Conservation (phyloP, 2,113 vertebrate species). For the Columba janthina region DNA sequence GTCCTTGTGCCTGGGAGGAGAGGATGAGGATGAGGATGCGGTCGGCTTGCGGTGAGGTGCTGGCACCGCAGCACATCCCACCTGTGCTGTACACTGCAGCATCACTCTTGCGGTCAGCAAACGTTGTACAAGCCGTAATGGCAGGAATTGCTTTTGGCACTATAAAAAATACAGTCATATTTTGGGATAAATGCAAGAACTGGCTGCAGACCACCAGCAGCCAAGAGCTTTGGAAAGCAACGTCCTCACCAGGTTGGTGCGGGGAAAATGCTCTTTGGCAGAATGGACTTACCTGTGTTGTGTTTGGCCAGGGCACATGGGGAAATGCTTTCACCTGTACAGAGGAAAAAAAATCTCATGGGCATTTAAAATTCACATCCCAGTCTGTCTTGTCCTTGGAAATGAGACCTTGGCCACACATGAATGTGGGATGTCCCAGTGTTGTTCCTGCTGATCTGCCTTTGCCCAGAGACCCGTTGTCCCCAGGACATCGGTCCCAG, state of each 20-base stretch:
- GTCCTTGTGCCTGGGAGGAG: fast-evolving
- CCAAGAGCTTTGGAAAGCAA: neutral
- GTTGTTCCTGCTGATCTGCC: neutral
- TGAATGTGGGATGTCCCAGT: neutral
- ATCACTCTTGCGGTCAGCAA: fast-evolving
- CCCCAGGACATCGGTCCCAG: fast-evolving
- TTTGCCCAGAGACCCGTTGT: neutral
- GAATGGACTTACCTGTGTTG: neutral
- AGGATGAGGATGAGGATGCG: neutral
- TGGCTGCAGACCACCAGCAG: neutral
- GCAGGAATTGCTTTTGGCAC: neutral
- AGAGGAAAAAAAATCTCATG: neutral
- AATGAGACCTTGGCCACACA: neutral
- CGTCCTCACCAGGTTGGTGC: neutral
- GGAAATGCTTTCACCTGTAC: neutral
- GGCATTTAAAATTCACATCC: neutral
- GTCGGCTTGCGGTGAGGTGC: neutral
- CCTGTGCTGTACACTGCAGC: fast-evolving
- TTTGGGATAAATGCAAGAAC: neutral
- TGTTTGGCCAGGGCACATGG: fast-evolving
- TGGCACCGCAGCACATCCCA: fast-evolving
- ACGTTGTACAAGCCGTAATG: fast-evolving
- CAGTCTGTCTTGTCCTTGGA: fast-evolving
- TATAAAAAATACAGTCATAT: fast-evolving
- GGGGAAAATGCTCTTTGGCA: neutral